Evolutionary conservation across 2,888 invertebrate genomes (phyloP).

Genomic region (Heteropelma amictum): DNA sequence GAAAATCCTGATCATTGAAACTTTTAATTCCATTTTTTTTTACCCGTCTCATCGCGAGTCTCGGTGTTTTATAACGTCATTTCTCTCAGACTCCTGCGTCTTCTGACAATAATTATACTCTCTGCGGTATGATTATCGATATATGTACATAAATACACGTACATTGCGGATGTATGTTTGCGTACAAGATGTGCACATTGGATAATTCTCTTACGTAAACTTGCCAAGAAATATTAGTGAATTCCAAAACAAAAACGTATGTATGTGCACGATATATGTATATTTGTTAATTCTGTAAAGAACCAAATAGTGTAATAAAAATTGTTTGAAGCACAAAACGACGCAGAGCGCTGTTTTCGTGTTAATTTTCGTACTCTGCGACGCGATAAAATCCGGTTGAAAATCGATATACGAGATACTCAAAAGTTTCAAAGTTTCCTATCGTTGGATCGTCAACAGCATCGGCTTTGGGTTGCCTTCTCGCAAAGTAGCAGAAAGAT

Average conservation of each 20-base stretch:
- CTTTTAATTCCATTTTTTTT: constrained; percentile 32
- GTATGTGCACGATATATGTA: neutral
- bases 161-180: neutral
- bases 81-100: no score
- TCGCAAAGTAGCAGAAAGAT: no score
- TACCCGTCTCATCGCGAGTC: neutral
- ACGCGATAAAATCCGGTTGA: no score
- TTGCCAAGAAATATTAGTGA: no score
- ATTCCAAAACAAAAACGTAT: neutral
- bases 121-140: neutral
- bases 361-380: neutral
- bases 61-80: neutral
- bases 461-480: no score
- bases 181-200: neutral
- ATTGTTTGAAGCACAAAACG: neutral
- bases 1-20: constrained; percentile 18
- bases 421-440: no score
- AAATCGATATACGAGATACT: no score
- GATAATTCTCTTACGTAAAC: neutral
- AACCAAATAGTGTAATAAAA: neutral
- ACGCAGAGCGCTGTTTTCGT: no score
- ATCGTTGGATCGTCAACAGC: no score
- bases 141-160: neutral
- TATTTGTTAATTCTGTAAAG: neutral
- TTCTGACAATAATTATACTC: no score